These are phyloP conservation scores for Stratiomys singularior DNA, from an alignment of 2,888 invertebrate species.

Conservation along the genomic window DNA sequence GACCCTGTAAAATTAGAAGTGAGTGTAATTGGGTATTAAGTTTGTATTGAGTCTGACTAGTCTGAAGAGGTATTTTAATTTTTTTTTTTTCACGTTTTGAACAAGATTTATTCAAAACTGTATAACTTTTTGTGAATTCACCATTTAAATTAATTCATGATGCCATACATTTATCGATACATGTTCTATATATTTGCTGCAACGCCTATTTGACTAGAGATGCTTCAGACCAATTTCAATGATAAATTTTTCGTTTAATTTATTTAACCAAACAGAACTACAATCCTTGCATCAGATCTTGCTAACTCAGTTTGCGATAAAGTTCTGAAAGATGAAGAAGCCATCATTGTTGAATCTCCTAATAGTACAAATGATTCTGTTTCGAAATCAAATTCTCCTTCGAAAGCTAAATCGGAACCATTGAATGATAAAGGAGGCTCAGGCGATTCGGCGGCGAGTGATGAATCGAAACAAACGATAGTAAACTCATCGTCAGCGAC, in stretches of 20 bases:
- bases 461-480: not conserved
- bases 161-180: too few species aligned
- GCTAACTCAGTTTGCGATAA: conserved; percentile 55
- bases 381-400: not conserved
- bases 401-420: not conserved
- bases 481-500: not conserved
- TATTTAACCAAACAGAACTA: conserved; percentile 52
- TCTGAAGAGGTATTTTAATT: too few species aligned
- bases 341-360: conserved; percentile 35
- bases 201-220: too few species aligned
- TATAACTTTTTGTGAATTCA: too few species aligned
- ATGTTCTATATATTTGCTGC: too few species aligned
- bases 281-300: conserved; percentile 54
- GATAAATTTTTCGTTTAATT: not conserved
- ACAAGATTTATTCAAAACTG: too few species aligned
- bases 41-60: too few species aligned
- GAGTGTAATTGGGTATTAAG: too few species aligned
- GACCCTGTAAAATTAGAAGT: too few species aligned
- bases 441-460: conserved; percentile 15
- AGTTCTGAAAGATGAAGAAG: conserved; percentile 52
- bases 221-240: too few species aligned
- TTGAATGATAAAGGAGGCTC: conserved; percentile 42
- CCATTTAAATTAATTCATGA: too few species aligned
- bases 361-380: not conserved
- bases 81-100: too few species aligned